Conservation (phyloP, 2,113 vertebrate genomes). For the Engystomops pustulosus region DNA sequence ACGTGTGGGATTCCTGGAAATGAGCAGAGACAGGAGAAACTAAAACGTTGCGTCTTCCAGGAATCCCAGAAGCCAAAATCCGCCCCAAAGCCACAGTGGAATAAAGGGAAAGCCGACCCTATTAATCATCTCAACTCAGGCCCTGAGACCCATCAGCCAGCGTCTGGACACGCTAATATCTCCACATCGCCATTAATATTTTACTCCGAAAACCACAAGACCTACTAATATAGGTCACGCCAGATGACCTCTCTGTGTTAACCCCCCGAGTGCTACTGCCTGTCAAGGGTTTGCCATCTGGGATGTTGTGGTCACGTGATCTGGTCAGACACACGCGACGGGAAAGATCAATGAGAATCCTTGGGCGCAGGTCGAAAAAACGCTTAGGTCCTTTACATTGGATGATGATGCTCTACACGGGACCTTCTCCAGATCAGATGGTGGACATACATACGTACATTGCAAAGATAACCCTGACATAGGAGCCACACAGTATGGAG, state of each 20-base stretch:
- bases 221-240: slow-evolving; percentile 11
- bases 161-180: neutral
- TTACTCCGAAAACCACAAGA: slow-evolving; percentile 37
- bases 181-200: slow-evolving; percentile 51
- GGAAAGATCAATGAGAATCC: neutral
- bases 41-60: slow-evolving; percentile 35
- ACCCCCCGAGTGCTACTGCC: neutral
- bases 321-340: neutral
- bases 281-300: neutral
- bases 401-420: too few species aligned
- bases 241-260: slow-evolving; percentile 22
- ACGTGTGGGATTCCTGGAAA: slow-evolving; percentile 55
- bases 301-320: neutral
- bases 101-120: slow-evolving; percentile 22
- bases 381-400: too few species aligned
- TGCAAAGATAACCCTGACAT: too few species aligned
- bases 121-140: slow-evolving; percentile 39
- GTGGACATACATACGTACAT: too few species aligned
- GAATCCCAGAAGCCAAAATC: slow-evolving; percentile 51
- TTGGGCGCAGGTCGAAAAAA: neutral
- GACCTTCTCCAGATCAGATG: too few species aligned
- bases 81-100: neutral
- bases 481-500: too few species aligned
- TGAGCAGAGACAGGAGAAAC: slow-evolving; percentile 30
- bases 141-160: slow-evolving; percentile 7